Percentiles rank a stretch among this genome's conserved stretches.
Evolutionary conservation across 2,888 invertebrate genomes (phyloP).

Genomic region (Lamellibrachia satsuma): DNA sequence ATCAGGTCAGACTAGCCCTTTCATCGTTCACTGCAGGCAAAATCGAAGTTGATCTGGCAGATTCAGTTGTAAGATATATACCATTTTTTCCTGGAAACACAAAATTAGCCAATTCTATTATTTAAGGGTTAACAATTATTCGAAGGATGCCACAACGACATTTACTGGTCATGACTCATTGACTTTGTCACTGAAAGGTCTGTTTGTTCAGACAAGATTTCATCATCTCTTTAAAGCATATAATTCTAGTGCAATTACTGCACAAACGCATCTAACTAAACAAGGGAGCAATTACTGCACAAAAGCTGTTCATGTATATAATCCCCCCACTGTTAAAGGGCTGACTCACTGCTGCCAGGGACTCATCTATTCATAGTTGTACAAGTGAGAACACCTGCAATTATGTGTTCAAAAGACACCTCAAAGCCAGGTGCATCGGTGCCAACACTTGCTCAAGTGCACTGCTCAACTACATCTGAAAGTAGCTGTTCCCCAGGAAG

Average conservation of each 20-base stretch:
- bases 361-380: not conserved
- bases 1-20: no score
- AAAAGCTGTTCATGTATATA: not conserved
- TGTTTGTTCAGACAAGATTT: not conserved
- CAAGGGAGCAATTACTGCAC: not conserved
- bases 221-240: not conserved
- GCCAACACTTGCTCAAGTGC: no score
- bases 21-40: no score
- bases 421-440: no score
- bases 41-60: no score
- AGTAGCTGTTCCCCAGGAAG: no score
- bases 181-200: not conserved
- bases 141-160: not conserved
- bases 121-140: not conserved
- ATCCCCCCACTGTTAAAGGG: not conserved
- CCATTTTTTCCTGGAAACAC: no score
- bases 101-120: no score
- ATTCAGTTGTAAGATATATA: no score
- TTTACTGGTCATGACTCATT: not conserved
- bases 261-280: not conserved
- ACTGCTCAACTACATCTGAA: no score
- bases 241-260: not conserved
- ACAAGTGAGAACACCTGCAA: not conserved
- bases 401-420: no score
- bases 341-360: not conserved